Evolutionary conservation across 2,797 vertebrate species (phyloP).

Genomic region (Melopsittacus undulatus): DNA sequence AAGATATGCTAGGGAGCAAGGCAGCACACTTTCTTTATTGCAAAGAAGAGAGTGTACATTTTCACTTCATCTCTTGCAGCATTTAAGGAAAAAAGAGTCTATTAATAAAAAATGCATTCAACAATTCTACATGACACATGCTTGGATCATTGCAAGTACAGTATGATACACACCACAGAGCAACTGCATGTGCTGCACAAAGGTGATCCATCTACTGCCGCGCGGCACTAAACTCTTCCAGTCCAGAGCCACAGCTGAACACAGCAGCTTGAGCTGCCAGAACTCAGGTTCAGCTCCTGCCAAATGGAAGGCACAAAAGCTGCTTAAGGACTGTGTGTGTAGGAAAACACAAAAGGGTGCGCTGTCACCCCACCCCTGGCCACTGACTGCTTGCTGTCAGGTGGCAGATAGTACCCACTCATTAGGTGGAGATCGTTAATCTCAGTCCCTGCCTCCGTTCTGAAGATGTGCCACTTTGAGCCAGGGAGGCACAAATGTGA

Average conservation of each 20-base stretch:
- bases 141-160: neutral
- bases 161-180: neutral
- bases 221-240: neutral
- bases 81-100: neutral
- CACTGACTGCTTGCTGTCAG: neutral
- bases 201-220: neutral
- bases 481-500: rapidly evolving
- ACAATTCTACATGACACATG: neutral
- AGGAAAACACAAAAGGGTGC: neutral
- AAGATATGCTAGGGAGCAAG: neutral
- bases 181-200: too few species aligned
- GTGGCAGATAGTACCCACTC: neutral
- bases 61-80: neutral
- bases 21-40: neutral
- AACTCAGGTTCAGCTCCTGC: neutral
- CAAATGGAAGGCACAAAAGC: neutral
- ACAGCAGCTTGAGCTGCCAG: neutral
- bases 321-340: neutral
- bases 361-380: neutral
- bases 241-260: neutral
- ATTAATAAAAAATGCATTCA: neutral
- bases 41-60: neutral
- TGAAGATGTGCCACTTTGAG: neutral
- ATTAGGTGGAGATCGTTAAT: neutral
- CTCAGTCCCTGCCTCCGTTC: neutral